These are phyloP conservation scores for Perca schrenkii DNA, from an alignment of 2,113 vertebrate species.

Conservation along the genomic window DNA sequence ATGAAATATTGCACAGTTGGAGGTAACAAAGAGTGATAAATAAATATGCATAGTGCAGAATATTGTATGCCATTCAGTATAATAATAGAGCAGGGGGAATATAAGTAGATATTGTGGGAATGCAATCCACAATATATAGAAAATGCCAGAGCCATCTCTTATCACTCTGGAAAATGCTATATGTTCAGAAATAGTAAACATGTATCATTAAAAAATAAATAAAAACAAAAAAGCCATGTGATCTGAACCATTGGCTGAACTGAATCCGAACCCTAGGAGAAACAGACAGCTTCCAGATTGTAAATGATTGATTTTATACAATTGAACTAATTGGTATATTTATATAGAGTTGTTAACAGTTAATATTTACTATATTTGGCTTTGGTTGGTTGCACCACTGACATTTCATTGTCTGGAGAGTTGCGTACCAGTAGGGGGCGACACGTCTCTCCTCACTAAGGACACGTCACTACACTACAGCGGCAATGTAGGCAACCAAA, in stretches of 20 bases:
- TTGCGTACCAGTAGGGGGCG: conserved; percentile 51
- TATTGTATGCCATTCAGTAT: neutral
- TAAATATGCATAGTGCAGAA: too few species aligned
- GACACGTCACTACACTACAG: conserved; percentile 85
- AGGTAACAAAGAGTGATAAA: too few species aligned
- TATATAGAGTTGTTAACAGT: neutral
- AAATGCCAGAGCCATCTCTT: neutral
- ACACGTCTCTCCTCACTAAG: conserved; percentile 56
- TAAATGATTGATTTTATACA: neutral
- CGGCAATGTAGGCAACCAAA: conserved; percentile 24
- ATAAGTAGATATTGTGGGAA: neutral
- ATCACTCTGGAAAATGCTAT: neutral
- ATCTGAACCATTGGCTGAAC: neutral
- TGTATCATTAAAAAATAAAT: neutral
- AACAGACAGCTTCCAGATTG: neutral
- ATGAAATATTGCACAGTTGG: too few species aligned
- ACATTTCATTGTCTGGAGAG: neutral
- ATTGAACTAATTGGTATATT: neutral
- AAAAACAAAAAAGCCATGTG: neutral
- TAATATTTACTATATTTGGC: neutral
- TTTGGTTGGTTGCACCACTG: neutral
- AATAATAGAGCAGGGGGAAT: neutral
- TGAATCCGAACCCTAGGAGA: neutral
- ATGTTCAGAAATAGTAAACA: neutral
- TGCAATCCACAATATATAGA: neutral